Base-by-base conservation (phyloP, 2,888 invertebrate genomes). In the Bibio marci region DNA sequence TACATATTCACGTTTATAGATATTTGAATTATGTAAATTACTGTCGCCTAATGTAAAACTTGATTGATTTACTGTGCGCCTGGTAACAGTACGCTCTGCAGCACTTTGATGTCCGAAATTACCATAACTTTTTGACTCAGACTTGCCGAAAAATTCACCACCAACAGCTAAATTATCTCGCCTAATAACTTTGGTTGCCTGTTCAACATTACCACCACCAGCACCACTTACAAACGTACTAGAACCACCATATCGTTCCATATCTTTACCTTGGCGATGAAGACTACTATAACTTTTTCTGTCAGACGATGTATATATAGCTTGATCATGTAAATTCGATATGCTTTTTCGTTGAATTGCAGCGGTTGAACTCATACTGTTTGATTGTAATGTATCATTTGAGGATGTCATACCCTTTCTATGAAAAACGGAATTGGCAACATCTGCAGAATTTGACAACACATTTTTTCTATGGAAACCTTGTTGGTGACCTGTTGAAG, bases 341-440 rank as follows among this genome's bases (percentile, higher is more conserved):
- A 85, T 79, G 42, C 83, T 85, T 56, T 81, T 82, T 37, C 80
- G 69, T 58, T 82, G 82, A 45, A 80, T 78, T 18, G 82, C 76
- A 14, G 82, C 83, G 1, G 80, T 73, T 0, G 78, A 72, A 48
- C 75, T 74, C n/a, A 49, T 18, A 40, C 47, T 44, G 0, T 64
- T 63, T 1, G 76, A 73, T 52, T 81, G 80, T 5, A 77, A 63
- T 2, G 78, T 76, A 59, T 80, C 80, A n/a, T 72, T 73, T 10
- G 39, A 31, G 1, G 74, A 70, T 3, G 73, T 66, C 11, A 70
- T 61, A 14, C 76, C 74, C 52, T 80, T 82, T 31, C 86, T 72
- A 55, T 85, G 81, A 27, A 86, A 67, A 33, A 86, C 78, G 31
- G 82, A 68, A 52, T 87, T 86, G 37, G 69, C 70, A 3, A 81